These are phyloP conservation scores for Platysteira castanea DNA, from an alignment of 2,113 vertebrate genomes.

Conservation along the genomic window DNA sequence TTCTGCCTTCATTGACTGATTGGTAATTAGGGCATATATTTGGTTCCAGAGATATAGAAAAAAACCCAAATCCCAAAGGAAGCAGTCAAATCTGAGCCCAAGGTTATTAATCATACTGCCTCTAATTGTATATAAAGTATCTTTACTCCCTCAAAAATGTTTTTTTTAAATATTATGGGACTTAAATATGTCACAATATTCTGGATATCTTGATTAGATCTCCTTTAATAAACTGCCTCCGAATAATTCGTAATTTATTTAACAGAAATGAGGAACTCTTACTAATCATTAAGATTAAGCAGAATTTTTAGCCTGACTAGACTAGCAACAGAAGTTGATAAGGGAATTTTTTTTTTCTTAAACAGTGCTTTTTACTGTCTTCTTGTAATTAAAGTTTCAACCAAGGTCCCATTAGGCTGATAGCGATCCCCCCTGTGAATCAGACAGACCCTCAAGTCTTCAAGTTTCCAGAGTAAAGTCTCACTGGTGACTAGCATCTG, in stretches of 20 bases:
- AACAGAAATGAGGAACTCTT: slow-evolving; percentile 53
- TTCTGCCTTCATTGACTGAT: slow-evolving; percentile 24
- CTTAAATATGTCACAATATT: slow-evolving; percentile 60
- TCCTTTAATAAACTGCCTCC: slow-evolving; percentile 34
- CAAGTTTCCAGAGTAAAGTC: slow-evolving; percentile 10
- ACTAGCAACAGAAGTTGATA: slow-evolving; percentile 36
- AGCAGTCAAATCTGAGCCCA: not conserved
- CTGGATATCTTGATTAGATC: slow-evolving; percentile 67
- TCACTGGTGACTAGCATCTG: slow-evolving; percentile 1
- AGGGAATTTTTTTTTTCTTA: not conserved
- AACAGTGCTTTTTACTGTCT: slow-evolving; percentile 26
- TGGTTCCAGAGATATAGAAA: not conserved
- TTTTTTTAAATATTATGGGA: slow-evolving; percentile 37
- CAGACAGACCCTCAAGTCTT: slow-evolving; percentile 34
- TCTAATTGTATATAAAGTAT: slow-evolving; percentile 59
- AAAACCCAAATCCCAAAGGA: not conserved
- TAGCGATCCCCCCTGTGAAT: slow-evolving; percentile 4
- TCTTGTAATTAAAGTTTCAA: slow-evolving; percentile 58
- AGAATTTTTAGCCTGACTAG: slow-evolving; percentile 48
- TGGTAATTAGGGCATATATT: slow-evolving; percentile 45
- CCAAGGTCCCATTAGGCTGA: slow-evolving; percentile 25
- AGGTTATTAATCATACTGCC: slow-evolving; percentile 47
- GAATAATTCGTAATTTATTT: slow-evolving; percentile 48
- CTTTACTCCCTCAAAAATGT: not conserved
- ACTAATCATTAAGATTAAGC: slow-evolving; percentile 59